phyloP scores from a whole-genome alignment of 1,140 invertebrate genomes.

The Bombus superbus region DNA sequence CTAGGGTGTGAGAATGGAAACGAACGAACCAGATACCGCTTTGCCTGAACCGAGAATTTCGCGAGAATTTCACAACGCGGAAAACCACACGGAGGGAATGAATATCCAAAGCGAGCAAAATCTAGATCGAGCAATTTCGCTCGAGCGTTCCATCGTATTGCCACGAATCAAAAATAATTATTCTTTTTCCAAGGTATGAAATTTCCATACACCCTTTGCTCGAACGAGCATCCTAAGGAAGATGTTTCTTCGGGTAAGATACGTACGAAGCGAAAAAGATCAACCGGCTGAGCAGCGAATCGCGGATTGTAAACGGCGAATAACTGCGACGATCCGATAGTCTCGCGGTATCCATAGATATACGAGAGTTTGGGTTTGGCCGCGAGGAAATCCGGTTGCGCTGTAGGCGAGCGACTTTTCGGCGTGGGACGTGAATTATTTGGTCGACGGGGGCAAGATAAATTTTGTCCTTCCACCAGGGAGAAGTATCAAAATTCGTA shows the following conservation, averaged over 20 bases:
- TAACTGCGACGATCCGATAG: background rate
- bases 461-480: constrained; percentile 57
- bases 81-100: background rate
- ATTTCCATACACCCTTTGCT: background rate
- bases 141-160: too few species aligned
- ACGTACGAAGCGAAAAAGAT: too few species aligned
- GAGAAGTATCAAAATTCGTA: constrained; percentile 73
- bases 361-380: constrained; percentile 22
- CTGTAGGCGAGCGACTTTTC: constrained; percentile 44
- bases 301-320: background rate
- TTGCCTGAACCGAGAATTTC: background rate
- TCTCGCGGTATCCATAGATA: constrained; percentile 5
- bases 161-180: background rate
- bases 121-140: too few species aligned
- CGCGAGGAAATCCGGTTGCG: background rate
- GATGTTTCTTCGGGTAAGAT: background rate
- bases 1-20: too few species aligned
- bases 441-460: constrained; percentile 59
- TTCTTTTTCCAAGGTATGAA: background rate
- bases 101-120: background rate
- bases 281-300: background rate
- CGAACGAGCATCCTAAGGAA: background rate
- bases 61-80: background rate
- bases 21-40: too few species aligned
- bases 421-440: constrained; percentile 69